Evolutionary conservation across 1,140 invertebrate genomes (phyloP), one percentile per base, ranked within the genome.

Genomic region (Leptonema lineaticorne): DNA sequence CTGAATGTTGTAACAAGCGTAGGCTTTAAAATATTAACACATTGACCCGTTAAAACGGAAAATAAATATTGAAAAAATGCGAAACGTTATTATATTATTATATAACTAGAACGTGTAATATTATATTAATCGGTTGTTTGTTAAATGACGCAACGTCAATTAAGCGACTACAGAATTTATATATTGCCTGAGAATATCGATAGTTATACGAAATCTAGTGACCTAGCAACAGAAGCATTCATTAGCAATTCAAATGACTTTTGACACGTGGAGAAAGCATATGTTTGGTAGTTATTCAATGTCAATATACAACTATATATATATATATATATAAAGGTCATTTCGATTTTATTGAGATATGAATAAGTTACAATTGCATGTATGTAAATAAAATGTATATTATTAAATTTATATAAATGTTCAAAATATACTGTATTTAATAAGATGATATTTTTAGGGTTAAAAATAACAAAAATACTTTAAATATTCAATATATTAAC

Each of bases 241-340:
- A 59, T 59, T 59, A 59, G 57, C 57, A 59, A 59, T 59, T 59
- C 57, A 59, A 59, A 59, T 59, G 18, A 29, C 18, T 29, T 29
- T 59, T 59, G 57, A 59, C 57, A 59, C 57, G 57, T 59, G 26
- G 57, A 59, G 30, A 24, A 59, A 16, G 57, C 30, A 24, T 33
- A 24, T 8, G 50, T 26, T 11, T 11, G 16, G 2, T 26, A 53
- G 8, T 7, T 26, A 24, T 24, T n/a, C 4, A 14, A n/a, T 50
- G 46, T 53, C 6, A 1, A 11, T 53, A 7, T 48, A 20, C 16
- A 9, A 20, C 8, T 48, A 16, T 41, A 41, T 16, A 11, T 11
- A 41, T 11, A 33, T 33, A 33, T 6, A 33, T 33, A 5, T 33
- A 33, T 33, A 11, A 33, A 33, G 30, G n/a, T n/a, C n/a, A n/a